Conservation (phyloP, 2,797 vertebrate species). For the Gobionotothen gibberifrons region DNA sequence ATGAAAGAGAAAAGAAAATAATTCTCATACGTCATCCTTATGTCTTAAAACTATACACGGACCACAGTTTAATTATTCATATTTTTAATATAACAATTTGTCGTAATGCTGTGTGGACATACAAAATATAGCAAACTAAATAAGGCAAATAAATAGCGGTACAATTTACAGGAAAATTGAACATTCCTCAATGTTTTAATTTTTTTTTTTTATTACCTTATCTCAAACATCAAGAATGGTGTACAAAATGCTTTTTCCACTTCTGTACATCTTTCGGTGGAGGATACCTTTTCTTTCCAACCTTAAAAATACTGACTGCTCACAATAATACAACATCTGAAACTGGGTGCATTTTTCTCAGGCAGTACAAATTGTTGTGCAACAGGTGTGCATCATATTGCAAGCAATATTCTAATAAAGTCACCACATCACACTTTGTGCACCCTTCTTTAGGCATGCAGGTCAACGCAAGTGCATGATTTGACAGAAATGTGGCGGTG, state of each 20-base stretch:
- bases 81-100: constrained; percentile 82
- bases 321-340: constrained; percentile 76
- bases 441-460: constrained; percentile 69
- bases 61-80: constrained; percentile 81
- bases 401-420: constrained; percentile 59
- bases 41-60: constrained; percentile 77
- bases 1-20: constrained; percentile 57
- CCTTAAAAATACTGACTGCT: constrained; percentile 81
- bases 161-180: constrained; percentile 89
- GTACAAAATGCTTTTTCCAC: constrained; percentile 83
- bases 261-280: constrained; percentile 85
- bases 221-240: constrained; percentile 84
- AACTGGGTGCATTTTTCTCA: constrained; percentile 77
- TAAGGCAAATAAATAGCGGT: constrained; percentile 95
- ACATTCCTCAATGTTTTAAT: constrained; percentile 85
- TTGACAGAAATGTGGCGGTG: constrained; percentile 58
- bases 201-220: constrained; percentile 62
- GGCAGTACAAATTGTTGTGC: constrained; percentile 64
- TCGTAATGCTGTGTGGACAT: constrained; percentile 89
- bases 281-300: constrained; percentile 63
- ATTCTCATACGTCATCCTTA: constrained; percentile 64
- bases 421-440: constrained; percentile 64
- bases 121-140: constrained; percentile 92
- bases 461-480: constrained; percentile 60
- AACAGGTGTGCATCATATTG: constrained; percentile 58